Conservation (phyloP, 2,888 invertebrate species). For the Sisyra nigra region DNA sequence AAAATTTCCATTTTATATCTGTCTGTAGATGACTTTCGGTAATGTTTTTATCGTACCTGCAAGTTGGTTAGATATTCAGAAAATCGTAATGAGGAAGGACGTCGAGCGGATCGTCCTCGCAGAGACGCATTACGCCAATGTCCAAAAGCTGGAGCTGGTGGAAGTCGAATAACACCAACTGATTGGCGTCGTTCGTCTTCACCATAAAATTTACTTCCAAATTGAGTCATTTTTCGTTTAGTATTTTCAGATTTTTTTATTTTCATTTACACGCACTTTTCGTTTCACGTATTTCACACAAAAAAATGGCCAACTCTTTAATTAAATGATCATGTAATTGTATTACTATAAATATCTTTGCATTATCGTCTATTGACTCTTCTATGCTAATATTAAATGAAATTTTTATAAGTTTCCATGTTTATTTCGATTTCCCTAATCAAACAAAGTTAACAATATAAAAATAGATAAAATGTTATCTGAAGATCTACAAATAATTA, state of each 20-base stretch:
- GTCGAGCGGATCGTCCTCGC: constrained; percentile 2
- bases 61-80: constrained; percentile 2
- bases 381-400: no score
- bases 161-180: background rate
- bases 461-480: no score
- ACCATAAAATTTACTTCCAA: background rate
- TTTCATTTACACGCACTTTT: background rate
- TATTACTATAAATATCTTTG: no score
- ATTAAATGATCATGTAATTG: no score
- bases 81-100: constrained; percentile 6
- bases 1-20: no score
- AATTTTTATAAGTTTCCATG: no score
- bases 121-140: constrained; percentile 8
- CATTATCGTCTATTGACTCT: no score
- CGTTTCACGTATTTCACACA: background rate
- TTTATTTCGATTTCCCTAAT: no score
- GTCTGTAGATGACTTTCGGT: no score
- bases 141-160: constrained; percentile 4
- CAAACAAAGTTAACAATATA: no score
- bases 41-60: no score
- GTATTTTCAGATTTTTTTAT: background rate
- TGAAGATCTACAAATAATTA: no score
- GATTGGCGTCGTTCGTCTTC: constrained; percentile 1
- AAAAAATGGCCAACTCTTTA: background rate
- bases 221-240: background rate